Percentiles rank a stretch among this genome's conserved stretches.
These are phyloP conservation scores for Hyperoplus immaculatus DNA, from an alignment of 2,797 vertebrate genomes.

Conservation along the genomic window DNA sequence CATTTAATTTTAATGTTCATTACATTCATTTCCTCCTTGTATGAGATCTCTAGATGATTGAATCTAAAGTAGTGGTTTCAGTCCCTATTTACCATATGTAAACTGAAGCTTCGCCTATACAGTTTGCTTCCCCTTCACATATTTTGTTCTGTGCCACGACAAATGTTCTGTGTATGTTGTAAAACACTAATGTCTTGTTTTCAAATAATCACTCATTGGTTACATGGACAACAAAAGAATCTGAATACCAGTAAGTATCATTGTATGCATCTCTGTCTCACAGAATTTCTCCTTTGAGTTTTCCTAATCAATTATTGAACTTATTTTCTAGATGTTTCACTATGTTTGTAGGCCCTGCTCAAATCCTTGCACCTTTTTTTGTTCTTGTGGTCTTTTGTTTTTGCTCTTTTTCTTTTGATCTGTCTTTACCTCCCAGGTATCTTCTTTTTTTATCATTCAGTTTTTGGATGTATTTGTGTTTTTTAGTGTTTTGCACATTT, in stretches of 20 bases:
- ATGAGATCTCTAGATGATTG: background rate
- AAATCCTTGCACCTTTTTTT: constrained; percentile 72
- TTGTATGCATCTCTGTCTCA: constrained; percentile 82
- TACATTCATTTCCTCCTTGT: background rate
- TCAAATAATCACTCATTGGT: constrained; percentile 89
- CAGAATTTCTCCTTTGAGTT: constrained; percentile 72
- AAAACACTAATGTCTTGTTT: constrained; percentile 91
- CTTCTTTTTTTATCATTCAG: constrained; percentile 43
- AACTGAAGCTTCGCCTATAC: background rate
- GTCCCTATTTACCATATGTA: background rate
- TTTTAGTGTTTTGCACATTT: constrained; percentile 62
- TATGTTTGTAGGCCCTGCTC: constrained; percentile 54
- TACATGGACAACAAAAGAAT: constrained; percentile 88
- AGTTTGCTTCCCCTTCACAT: background rate
- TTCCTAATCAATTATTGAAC: constrained; percentile 58
- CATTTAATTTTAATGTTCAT: background rate
- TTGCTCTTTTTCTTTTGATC: constrained; percentile 49
- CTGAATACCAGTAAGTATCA: constrained; percentile 86
- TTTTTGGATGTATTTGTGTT: constrained; percentile 71
- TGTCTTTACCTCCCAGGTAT: constrained; percentile 61
- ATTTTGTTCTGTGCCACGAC: constrained; percentile 83
- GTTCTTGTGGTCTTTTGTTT: constrained; percentile 64
- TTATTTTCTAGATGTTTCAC: constrained; percentile 65
- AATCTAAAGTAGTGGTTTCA: constrained; percentile 8
- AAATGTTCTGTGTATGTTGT: constrained; percentile 87